phyloP scores from a whole-genome alignment of 2,113 vertebrate genomes.

The Lagopus muta region DNA sequence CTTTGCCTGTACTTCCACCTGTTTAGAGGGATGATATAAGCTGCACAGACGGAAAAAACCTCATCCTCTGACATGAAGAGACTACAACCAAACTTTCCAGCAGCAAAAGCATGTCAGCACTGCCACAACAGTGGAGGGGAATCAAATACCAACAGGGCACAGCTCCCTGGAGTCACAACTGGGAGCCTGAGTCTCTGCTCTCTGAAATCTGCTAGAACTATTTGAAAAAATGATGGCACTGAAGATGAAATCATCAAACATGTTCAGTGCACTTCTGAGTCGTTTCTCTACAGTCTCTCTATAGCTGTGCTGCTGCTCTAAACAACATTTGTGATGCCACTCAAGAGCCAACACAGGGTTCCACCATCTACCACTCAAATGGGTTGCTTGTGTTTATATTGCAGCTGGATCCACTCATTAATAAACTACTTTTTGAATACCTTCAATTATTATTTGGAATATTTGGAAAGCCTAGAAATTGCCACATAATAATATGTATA shows the following conservation, averaged over 20 bases:
- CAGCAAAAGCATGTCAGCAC: background rate
- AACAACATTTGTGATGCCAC: background rate
- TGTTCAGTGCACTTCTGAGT: fast-evolving
- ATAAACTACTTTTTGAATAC: background rate
- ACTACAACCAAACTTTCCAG: fast-evolving
- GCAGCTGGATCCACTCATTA: background rate
- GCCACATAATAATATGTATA: fast-evolving
- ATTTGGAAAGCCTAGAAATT: background rate
- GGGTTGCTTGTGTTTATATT: background rate
- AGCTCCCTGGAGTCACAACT: background rate
- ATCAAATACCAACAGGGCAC: background rate
- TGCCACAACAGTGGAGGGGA: fast-evolving
- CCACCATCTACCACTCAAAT: background rate
- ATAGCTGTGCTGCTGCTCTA: background rate
- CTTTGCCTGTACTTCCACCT: background rate
- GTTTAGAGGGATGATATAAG: background rate
- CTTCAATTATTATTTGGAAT: background rate
- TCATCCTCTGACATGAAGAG: fast-evolving
- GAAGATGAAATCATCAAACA: background rate
- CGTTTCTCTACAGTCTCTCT: background rate
- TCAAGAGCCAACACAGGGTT: background rate
- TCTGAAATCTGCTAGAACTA: background rate
- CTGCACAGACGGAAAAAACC: background rate
- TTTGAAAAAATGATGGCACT: background rate
- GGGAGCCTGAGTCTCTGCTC: background rate